Evolutionary conservation across 2,888 invertebrate species (phyloP).

Genomic region (Sturmia bella): DNA sequence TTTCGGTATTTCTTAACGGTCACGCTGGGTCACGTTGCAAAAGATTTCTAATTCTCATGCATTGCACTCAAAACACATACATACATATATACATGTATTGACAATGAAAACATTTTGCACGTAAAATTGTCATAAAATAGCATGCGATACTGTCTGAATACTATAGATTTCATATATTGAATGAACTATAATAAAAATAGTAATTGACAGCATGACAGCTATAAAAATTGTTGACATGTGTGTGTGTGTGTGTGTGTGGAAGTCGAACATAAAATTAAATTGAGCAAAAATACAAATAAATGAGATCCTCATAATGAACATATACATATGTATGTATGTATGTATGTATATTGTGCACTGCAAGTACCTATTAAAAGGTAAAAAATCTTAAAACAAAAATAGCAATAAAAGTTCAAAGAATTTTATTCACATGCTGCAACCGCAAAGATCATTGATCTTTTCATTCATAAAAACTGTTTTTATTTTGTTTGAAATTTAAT

Average conservation of each 20-base stretch:
- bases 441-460: slow-evolving; percentile 44
- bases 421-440: slow-evolving; percentile 28
- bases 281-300: not conserved
- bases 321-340: no score
- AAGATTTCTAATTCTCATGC: slow-evolving; percentile 32
- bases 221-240: slow-evolving; percentile 64
- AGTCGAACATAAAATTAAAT: slow-evolving; percentile 22
- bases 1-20: no score
- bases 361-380: slow-evolving; percentile 16
- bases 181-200: slow-evolving; percentile 64
- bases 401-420: slow-evolving; percentile 14
- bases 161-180: slow-evolving; percentile 43
- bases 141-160: slow-evolving; percentile 62
- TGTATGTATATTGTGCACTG: slow-evolving; percentile 46
- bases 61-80: slow-evolving; percentile 22
- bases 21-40: no score
- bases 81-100: no score
- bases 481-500: slow-evolving; percentile 3
- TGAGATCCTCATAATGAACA: slow-evolving; percentile 39
- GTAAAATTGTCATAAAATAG: slow-evolving; percentile 65
- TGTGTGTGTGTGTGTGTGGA: no score
- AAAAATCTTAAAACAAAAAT: not conserved
- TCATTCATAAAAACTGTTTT: slow-evolving; percentile 45
- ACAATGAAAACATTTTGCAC: slow-evolving; percentile 67
- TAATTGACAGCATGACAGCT: slow-evolving; percentile 66